These are phyloP conservation scores for Tortricodes alternella DNA, from an alignment of 2,888 invertebrate species.

Conservation along the genomic window DNA sequence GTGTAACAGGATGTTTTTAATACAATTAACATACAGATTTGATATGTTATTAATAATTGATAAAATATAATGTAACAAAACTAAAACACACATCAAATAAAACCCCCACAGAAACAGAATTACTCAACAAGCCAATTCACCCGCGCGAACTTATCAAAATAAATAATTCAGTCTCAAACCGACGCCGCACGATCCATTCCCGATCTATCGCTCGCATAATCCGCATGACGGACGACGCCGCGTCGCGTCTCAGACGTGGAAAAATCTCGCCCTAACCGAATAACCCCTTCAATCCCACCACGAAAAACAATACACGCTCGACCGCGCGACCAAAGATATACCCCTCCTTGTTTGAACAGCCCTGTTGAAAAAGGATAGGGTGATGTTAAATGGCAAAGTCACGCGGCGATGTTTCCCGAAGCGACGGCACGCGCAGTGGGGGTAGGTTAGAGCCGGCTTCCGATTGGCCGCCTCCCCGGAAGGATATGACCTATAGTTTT, in stretches of 20 bases:
- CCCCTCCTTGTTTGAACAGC: background rate
- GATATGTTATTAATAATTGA: too few species aligned
- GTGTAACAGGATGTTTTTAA: too few species aligned
- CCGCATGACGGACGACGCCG: constrained; percentile 35
- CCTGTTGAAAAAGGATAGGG: constrained; percentile 2
- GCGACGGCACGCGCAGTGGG: constrained; percentile 32
- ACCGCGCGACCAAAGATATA: background rate
- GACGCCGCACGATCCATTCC: constrained; percentile 25
- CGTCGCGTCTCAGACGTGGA: constrained; percentile 34
- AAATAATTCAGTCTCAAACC: constrained; percentile 28
- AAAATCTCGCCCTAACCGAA: constrained; percentile 41
- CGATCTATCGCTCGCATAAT: constrained; percentile 25
- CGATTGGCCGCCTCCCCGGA: constrained; percentile 80
- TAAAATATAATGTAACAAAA: too few species aligned
- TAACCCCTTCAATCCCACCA: constrained; percentile 32
- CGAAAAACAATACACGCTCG: constrained; percentile 1
- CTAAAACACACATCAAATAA: too few species aligned
- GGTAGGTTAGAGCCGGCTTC: constrained; percentile 57
- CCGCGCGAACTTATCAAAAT: constrained; percentile 29
- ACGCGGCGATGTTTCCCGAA: background rate
- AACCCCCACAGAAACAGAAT: too few species aligned
- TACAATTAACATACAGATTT: too few species aligned
- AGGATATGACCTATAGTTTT: constrained; percentile 84
- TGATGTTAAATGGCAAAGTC: background rate
- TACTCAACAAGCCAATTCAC: constrained; percentile 25